Evolutionary conservation across 2,888 invertebrate genomes (phyloP).

Genomic region (Trissoscelio sp.): DNA sequence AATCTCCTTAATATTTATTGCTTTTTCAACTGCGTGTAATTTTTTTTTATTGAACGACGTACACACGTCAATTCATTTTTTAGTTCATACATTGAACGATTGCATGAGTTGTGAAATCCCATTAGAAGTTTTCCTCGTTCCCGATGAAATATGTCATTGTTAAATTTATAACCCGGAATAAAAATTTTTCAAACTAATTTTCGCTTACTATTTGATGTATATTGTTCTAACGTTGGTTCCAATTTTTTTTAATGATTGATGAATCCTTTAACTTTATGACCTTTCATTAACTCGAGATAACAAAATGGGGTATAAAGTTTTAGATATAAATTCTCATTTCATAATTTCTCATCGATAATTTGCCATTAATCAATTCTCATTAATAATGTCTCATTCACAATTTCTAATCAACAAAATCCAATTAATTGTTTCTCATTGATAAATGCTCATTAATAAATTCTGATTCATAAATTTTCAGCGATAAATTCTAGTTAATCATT

Average conservation of each 20-base stretch:
- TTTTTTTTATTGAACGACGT: constrained; percentile 21
- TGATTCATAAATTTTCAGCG: too few species aligned
- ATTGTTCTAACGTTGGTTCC: not conserved
- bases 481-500: too few species aligned
- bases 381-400: too few species aligned
- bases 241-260: not conserved
- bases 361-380: too few species aligned
- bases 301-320: too few species aligned
- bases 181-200: constrained; percentile 7
- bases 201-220: not conserved
- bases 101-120: constrained; percentile 37
- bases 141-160: constrained; percentile 39
- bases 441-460: too few species aligned
- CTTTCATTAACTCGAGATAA: too few species aligned
- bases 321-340: too few species aligned
- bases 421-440: too few species aligned
- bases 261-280: too few species aligned
- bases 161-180: constrained; percentile 16
- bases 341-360: too few species aligned
- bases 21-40: constrained; percentile 25
- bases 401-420: too few species aligned
- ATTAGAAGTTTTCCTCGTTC: constrained; percentile 53
- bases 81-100: constrained; percentile 27
- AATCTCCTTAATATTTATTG: constrained; percentile 35
- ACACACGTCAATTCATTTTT: constrained; percentile 32